Base-by-base conservation (phyloP, 2,888 invertebrate species). In the Catocala sponsa region DNA sequence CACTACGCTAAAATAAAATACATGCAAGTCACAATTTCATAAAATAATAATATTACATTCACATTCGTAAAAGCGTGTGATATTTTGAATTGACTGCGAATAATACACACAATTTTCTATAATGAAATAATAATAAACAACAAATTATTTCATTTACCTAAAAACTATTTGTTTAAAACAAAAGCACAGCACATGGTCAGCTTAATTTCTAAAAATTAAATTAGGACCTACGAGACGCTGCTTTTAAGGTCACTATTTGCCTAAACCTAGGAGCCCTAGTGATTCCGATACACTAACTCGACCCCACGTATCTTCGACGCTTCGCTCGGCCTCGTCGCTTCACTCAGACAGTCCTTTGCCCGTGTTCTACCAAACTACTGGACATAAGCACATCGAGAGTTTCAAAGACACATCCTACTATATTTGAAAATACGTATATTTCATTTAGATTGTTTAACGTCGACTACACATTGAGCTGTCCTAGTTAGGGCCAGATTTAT, bases 101-200 rank as follows among this genome's bases (percentile, higher is more conserved):
- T 92, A 92, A 92, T 91, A 92, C 86, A 87, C 76, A 87, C 87
- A 90, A 85, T 84, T 81, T 83, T 80, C 80, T 83, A 91, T 88
- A 79, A 77, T 83, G 81, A 85, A 88, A 85, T 83, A 85, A 89
- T 87, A 88, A 87, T 84, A 83, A 85, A 77, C 72, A 92, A 92
- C 88, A 91, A 90, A 90, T 88, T 85, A 92, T 90, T 92, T 91
- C 86, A 91, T 89, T 92, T 90, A 89, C 87, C 88, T 92, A 91
- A 78, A 85, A 86, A 87, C 91, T 92, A 93, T 86, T 84, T 88
- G 85, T 91, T 93, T 92, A 93, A 94, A 94, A 94, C 92, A 91
- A 92, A 94, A 94, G 92, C 94, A 94, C 94, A 94, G 94, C 94
- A 94, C 94, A 91, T 93, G 90, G 91, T 94, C 93, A 91, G 93